A percentile compares a stretch with the other conserved stretches of the same genome.
These are phyloP conservation scores for Protobothrops mucrosquamatus DNA, from an alignment of 2,113 vertebrate species.

Conservation along the genomic window DNA sequence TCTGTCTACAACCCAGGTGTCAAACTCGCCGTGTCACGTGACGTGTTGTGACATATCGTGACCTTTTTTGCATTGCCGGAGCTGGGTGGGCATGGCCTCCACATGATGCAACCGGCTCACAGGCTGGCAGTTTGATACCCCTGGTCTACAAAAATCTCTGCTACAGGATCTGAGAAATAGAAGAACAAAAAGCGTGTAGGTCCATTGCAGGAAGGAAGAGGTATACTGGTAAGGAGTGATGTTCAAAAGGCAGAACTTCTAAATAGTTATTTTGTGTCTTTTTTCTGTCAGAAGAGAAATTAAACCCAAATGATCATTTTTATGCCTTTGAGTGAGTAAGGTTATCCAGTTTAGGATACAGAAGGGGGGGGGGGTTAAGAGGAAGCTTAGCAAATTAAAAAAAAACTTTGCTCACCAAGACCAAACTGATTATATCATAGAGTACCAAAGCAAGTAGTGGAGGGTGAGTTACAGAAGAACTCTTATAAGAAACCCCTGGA, in stretches of 20 bases:
- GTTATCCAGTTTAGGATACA: neutral
- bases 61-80: too few species aligned
- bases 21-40: too few species aligned
- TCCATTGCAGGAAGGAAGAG: neutral
- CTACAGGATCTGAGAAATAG: neutral
- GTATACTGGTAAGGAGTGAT: neutral
- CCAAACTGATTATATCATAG: neutral
- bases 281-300: neutral
- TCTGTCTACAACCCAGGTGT: too few species aligned
- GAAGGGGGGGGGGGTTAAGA: neutral
- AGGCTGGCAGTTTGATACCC: too few species aligned
- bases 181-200: neutral
- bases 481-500: neutral
- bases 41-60: too few species aligned
- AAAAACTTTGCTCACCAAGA: neutral
- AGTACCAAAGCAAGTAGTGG: neutral
- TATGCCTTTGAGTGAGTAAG: neutral
- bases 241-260: neutral
- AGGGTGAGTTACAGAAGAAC: neutral
- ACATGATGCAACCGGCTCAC: too few species aligned
- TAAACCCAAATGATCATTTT: neutral
- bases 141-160: neutral
- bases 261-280: neutral
- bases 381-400: neutral
- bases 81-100: too few species aligned